Conservation (phyloP, 2,113 vertebrate species). For the Carassius gibelio region DNA sequence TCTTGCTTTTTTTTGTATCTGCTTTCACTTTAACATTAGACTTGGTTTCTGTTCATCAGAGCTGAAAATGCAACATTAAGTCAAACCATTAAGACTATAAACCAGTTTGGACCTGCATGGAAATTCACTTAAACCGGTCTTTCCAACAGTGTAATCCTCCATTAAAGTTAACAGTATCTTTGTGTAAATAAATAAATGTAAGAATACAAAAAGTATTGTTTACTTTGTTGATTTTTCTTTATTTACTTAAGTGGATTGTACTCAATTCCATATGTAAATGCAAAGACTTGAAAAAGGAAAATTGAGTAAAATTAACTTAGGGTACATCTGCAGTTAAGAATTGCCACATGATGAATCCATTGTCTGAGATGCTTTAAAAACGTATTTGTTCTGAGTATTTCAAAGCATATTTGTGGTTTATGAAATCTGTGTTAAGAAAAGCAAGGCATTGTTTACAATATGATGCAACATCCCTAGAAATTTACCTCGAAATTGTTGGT, state of each 20-base stretch:
- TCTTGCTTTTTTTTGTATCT: neutral
- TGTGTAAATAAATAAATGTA: neutral
- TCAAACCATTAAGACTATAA: neutral
- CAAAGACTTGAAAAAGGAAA: neutral
- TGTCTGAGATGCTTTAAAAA: constrained; percentile 9
- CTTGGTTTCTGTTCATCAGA: neutral
- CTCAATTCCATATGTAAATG: neutral
- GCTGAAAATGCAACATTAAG: neutral
- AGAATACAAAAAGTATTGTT: no score
- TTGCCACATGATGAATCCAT: constrained; percentile 9
- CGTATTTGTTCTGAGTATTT: neutral
- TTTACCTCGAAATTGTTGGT: neutral
- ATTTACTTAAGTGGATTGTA: neutral
- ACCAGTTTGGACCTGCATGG: neutral
- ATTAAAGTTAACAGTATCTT: neutral
- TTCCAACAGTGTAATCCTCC: neutral
- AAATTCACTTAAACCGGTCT: neutral
- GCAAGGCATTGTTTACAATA: neutral
- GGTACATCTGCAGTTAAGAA: neutral
- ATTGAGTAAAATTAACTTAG: neutral
- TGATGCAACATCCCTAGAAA: neutral
- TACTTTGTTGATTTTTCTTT: neutral
- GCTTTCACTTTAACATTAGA: neutral
- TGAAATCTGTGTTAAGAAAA: neutral
- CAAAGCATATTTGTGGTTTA: constrained; percentile 1